phyloP scores from a whole-genome alignment of 2,797 vertebrate species.

The Muscicapa striata region DNA sequence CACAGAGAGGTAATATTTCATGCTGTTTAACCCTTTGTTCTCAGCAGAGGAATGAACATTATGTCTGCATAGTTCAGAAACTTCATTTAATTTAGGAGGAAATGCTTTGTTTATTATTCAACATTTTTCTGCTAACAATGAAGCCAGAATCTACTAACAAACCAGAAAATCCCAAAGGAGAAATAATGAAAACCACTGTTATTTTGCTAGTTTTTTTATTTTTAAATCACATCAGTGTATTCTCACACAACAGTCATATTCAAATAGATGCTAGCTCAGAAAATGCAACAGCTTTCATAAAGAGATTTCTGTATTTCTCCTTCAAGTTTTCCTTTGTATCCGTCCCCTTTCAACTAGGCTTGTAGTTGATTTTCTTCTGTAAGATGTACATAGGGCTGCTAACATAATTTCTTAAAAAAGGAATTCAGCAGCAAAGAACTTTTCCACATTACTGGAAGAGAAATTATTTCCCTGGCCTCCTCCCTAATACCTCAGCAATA shows the following conservation, averaged over 20 bases:
- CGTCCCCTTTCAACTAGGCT: neutral
- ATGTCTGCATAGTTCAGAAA: neutral
- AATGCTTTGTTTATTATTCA: constrained; percentile 46
- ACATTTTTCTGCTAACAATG: constrained; percentile 28
- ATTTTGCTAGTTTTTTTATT: constrained; percentile 63
- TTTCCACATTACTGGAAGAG: neutral
- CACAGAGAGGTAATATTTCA: constrained; percentile 26
- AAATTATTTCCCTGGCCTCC: neutral
- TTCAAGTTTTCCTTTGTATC: constrained; percentile 5
- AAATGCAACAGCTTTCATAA: constrained; percentile 40
- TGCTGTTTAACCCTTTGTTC: neutral
- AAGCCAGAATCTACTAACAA: constrained; percentile 23
- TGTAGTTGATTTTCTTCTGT: constrained; percentile 38
- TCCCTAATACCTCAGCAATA: neutral
- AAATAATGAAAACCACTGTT: constrained; percentile 69
- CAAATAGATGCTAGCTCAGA: constrained; percentile 28
- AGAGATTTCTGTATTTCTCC: neutral
- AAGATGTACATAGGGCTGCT: neutral
- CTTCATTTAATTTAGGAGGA: constrained; percentile 33
- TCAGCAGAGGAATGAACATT: neutral
- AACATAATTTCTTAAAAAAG: neutral
- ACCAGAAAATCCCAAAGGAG: constrained; percentile 56
- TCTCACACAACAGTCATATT: constrained; percentile 4
- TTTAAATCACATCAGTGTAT: constrained; percentile 43
- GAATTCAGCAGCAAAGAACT: neutral